Evolutionary conservation across 1,140 invertebrate species (phyloP).

Genomic region (Scaptomyza graminum): DNA sequence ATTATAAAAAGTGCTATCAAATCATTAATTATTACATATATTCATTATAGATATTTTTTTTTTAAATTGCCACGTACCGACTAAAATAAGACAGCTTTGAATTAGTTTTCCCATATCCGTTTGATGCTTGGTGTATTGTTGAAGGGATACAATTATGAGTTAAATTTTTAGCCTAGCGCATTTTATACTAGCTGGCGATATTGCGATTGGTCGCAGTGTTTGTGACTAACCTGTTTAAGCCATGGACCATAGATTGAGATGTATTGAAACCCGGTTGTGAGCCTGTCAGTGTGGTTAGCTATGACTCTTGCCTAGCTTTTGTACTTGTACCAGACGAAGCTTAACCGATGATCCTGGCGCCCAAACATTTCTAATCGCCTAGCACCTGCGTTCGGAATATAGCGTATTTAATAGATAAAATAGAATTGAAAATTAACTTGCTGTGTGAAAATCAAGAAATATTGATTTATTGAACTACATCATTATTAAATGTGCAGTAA

Average conservation of each 20-base stretch:
- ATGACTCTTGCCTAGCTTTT: conserved; percentile 50
- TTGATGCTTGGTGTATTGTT: neutral
- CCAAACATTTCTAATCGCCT: conserved; percentile 28
- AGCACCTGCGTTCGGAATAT: too few species aligned
- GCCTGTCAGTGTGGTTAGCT: conserved; percentile 36
- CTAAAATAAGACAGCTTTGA: neutral
- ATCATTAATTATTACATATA: too few species aligned
- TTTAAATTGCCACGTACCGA: neutral
- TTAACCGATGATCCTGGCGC: conserved; percentile 16
- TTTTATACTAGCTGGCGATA: too few species aligned
- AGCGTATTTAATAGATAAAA: too few species aligned
- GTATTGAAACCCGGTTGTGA: neutral
- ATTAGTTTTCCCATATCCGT: neutral
- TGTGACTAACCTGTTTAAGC: neutral
- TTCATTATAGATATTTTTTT: too few species aligned
- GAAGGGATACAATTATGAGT: neutral
- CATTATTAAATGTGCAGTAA: too few species aligned
- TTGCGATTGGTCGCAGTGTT: too few species aligned
- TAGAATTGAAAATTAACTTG: too few species aligned
- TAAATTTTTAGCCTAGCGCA: neutral
- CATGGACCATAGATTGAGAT: neutral
- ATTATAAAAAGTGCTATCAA: too few species aligned
- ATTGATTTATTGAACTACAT: too few species aligned
- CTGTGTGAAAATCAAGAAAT: too few species aligned
- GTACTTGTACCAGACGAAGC: conserved; percentile 35